Evolutionary conservation across 2,888 invertebrate species (phyloP).

Genomic region (Dasysyrphus tricinctus): DNA sequence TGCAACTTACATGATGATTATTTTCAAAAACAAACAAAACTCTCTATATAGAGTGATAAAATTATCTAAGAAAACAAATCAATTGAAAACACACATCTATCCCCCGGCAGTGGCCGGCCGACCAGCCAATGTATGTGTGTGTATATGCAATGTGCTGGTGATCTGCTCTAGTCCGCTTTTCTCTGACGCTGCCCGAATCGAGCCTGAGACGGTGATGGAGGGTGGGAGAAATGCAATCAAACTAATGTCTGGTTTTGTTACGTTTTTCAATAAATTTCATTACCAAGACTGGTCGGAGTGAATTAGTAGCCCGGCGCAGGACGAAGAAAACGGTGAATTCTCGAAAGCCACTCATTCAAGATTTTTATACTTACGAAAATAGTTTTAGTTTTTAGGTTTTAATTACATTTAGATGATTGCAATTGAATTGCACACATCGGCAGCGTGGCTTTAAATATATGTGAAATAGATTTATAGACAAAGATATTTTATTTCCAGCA

Average conservation of each 20-base stretch:
- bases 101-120: neutral
- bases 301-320: neutral
- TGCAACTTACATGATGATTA: conserved; percentile 47
- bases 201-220: neutral
- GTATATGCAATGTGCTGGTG: neutral
- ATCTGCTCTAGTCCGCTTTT: conserved; percentile 23
- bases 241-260: conserved; percentile 61
- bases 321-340: conserved; percentile 15
- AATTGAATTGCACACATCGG: conserved; percentile 59
- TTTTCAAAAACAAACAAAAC: conserved; percentile 55
- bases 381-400: conserved; percentile 65
- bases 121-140: neutral
- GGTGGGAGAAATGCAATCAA: conserved; percentile 51
- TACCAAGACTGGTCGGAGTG: conserved; percentile 29
- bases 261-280: conserved; percentile 66
- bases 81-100: conserved; percentile 59
- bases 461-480: neutral
- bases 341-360: conserved; percentile 63
- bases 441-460: conserved; percentile 9
- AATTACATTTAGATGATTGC: conserved; percentile 71
- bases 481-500: conserved; percentile 33
- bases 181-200: neutral
- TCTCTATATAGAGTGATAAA: conserved; percentile 62
- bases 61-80: conserved; percentile 71
- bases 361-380: conserved; percentile 61